Conservation (phyloP, 2,113 vertebrate species). For the Corythaixoides concolor region DNA sequence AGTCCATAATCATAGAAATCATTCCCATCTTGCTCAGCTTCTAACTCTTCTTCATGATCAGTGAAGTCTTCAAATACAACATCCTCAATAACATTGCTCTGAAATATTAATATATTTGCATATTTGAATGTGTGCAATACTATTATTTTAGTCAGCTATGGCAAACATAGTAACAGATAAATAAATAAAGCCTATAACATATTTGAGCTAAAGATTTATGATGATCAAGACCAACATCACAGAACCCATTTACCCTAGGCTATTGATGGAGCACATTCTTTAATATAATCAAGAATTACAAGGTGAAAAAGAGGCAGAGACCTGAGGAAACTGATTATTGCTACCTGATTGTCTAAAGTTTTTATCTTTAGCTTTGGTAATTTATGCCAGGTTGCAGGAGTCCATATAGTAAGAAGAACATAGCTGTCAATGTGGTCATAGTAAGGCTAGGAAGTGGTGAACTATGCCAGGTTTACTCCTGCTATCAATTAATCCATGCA, state of each 20-base stretch:
- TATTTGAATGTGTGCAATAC: background rate
- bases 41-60: background rate
- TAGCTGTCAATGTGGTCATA: background rate
- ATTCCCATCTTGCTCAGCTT: background rate
- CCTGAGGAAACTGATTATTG: background rate
- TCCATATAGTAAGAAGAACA: background rate
- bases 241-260: background rate
- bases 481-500: background rate
- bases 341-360: background rate
- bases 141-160: background rate
- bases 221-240: background rate
- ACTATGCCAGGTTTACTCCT: background rate
- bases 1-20: background rate
- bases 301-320: background rate
- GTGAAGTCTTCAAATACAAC: slow-evolving; percentile 11
- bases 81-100: slow-evolving; percentile 16
- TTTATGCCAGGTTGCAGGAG: background rate
- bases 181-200: background rate
- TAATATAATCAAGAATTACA: background rate
- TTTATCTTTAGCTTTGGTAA: background rate
- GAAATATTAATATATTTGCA: background rate
- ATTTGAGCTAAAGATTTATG: background rate
- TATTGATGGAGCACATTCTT: background rate
- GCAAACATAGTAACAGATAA: background rate
- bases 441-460: background rate